Evolutionary conservation across 1,140 invertebrate species (phyloP), one percentile per base, ranked within the genome.

Genomic region (Bacillus rossius): DNA sequence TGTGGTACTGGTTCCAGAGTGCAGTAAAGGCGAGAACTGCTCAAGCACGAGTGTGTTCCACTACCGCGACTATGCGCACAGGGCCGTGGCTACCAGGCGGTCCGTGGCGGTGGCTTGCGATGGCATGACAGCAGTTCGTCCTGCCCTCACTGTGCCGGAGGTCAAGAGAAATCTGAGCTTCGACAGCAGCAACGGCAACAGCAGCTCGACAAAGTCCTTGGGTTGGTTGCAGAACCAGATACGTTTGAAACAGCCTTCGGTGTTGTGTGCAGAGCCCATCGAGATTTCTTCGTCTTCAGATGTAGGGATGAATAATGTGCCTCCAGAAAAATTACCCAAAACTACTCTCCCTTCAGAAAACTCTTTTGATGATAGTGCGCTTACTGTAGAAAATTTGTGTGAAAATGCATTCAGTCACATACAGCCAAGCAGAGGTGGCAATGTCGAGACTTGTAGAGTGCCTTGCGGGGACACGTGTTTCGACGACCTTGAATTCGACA

Each of bases 1-100:
- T 29, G 5, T 50, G 8, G 13, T 23, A 19, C 2, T 16, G 47
- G 2, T 64, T 64, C 49, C 57, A 64, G 64, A 65, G 50, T 65
- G 64, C 56, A 54, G 41, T 10, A 17, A 34, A n/a, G 64, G 64
- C 3, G 45, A 43, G 13, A n/a, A 51, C 1, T 65, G 64, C 50
- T 19, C 52, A 2, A 61, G 34, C 52, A 40, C 50, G 14, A 61
- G 48, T 48, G 49, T 65, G 20, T 60, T 60, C 29, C 64, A 65
- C 38, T 65, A 62, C 45, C 57, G 64, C 40, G 64, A 65, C 25
- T 65, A 41, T 45, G 38, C 53, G 2, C 64, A 65, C 45, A 25
- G 43, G 53, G 60, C 57, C 48, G 60, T 13, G 43, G 53, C 40
- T 57, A 52, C 14, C 16, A 47, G 38, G 25, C 5, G 10, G 29